Conservation (phyloP, 2,113 vertebrate species). For the Phyllopteryx taeniolatus region DNA sequence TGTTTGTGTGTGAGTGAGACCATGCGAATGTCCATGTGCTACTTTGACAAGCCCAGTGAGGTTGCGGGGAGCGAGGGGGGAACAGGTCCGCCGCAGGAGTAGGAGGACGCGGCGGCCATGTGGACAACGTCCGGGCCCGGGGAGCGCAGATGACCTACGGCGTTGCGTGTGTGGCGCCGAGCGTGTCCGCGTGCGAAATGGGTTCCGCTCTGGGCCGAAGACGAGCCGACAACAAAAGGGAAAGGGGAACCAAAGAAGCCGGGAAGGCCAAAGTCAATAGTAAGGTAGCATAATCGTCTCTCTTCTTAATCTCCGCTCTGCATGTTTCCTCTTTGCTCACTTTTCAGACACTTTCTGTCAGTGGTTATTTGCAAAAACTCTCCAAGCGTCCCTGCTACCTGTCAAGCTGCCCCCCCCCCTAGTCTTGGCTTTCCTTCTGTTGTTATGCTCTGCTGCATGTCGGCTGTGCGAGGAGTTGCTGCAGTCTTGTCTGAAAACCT, state of each 20-base stretch:
- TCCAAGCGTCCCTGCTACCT: constrained; percentile 37
- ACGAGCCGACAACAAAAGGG: constrained; percentile 63
- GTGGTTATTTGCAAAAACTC: constrained; percentile 16
- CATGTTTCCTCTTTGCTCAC: constrained; percentile 6
- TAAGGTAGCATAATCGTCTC: constrained; percentile 72
- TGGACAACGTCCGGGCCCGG: constrained; percentile 61
- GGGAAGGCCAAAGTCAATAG: constrained; percentile 76
- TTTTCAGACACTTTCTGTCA: constrained; percentile 26
- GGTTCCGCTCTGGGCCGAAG: constrained; percentile 75
- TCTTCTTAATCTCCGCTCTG: constrained; percentile 43
- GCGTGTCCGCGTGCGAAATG: constrained; percentile 63
- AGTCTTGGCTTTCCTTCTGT: constrained; percentile 32
- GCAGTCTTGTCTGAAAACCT: constrained; percentile 63
- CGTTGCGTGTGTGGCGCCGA: constrained; percentile 33
- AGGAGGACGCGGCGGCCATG: constrained; percentile 52
- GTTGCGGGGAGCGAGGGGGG: constrained; percentile 32
- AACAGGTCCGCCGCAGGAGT: constrained; percentile 20
- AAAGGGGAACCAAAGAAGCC: constrained; percentile 59
- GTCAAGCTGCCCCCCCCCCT: constrained; percentile 22
- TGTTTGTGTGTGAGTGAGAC: constrained; percentile 14
- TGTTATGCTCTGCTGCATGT: constrained; percentile 66
- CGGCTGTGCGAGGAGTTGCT: constrained; percentile 60
- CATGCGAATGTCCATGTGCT: constrained; percentile 50
- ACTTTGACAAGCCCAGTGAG: constrained; percentile 47
- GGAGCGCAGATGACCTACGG: constrained; percentile 58